Evolutionary conservation across 2,888 invertebrate species (phyloP).

Genomic region (Andrena chrysosceles): DNA sequence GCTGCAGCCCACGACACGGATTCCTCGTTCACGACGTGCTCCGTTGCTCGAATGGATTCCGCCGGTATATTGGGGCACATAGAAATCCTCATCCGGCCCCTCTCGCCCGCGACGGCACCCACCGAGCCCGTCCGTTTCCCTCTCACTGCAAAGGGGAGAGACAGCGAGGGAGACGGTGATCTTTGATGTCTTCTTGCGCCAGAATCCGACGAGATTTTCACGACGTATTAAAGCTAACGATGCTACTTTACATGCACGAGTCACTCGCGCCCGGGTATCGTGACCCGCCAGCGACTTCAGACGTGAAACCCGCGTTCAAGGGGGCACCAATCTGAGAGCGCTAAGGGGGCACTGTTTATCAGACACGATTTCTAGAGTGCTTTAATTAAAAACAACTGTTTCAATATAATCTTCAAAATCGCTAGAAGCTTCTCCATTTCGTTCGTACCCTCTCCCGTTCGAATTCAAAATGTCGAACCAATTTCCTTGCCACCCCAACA

Average conservation of each 20-base stretch:
- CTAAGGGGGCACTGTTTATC: too few species aligned
- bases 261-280: not conserved
- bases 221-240: not conserved
- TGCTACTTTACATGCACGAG: not conserved
- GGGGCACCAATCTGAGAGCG: too few species aligned
- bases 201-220: slow-evolving; percentile 21
- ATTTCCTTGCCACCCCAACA: too few species aligned
- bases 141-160: not conserved
- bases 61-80: slow-evolving; percentile 19
- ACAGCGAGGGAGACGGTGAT: not conserved
- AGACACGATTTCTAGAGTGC: too few species aligned
- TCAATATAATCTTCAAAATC: too few species aligned
- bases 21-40: slow-evolving; percentile 51
- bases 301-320: too few species aligned
- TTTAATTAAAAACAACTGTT: too few species aligned
- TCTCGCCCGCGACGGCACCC: slow-evolving; percentile 4
- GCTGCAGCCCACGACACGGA: slow-evolving; percentile 41
- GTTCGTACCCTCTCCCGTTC: too few species aligned
- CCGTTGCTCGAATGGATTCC: slow-evolving; percentile 32
- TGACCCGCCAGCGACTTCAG: not conserved
- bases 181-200: slow-evolving; percentile 13
- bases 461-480: too few species aligned
- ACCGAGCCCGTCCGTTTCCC: not conserved
- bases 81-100: slow-evolving; percentile 2
- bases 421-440: too few species aligned